phyloP scores from a whole-genome alignment of 2,113 vertebrate genomes.

The Tenrec ecaudatus region DNA sequence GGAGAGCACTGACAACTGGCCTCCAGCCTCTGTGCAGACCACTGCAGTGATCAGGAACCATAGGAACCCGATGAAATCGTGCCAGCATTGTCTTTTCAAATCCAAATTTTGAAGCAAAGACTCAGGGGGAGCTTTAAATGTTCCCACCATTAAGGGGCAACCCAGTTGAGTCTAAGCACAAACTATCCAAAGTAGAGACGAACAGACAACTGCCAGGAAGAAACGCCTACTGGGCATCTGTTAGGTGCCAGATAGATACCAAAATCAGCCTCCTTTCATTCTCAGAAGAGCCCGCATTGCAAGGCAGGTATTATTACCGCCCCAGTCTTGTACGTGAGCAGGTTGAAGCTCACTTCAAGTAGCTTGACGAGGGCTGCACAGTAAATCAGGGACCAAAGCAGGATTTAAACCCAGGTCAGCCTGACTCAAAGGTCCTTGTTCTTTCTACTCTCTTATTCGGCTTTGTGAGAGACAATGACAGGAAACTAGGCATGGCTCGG shows the following conservation, averaged over 20 bases:
- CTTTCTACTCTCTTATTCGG: background rate
- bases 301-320: background rate
- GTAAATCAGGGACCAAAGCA: background rate
- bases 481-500: background rate
- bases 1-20: background rate
- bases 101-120: background rate
- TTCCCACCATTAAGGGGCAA: background rate
- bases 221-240: background rate
- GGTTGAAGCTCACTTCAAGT: background rate
- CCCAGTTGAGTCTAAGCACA: background rate
- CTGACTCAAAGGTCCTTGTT: background rate
- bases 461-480: background rate
- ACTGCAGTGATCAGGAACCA: background rate
- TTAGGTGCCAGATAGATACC: background rate
- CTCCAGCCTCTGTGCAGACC: background rate
- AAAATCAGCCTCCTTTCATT: background rate
- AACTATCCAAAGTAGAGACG: background rate
- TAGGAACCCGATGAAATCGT: background rate
- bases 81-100: background rate
- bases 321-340: slow-evolving; percentile 32
- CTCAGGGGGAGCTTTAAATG: background rate
- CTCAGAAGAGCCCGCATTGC: background rate
- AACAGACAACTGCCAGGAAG: background rate
- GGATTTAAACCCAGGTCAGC: background rate
- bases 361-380: background rate